Base-by-base conservation (phyloP, 2,113 vertebrate genomes). In the Elachura formosa region DNA sequence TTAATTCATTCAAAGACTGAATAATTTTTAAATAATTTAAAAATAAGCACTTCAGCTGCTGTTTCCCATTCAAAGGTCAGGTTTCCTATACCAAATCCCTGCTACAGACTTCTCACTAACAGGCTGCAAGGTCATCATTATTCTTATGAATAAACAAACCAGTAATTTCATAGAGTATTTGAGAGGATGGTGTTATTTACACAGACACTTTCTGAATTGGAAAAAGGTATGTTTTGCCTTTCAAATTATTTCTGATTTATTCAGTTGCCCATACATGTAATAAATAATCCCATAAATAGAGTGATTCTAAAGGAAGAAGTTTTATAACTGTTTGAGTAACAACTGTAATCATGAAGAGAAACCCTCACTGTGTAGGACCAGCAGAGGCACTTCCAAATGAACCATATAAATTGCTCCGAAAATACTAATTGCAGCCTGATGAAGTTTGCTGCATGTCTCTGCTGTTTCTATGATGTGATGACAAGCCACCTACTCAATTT, bases 31-130 rank as follows among this genome's bases (percentile, higher is more conserved):
- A n/a, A n/a, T n/a, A n/a, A n/a, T n/a, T n/a, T n/a, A 93, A 79
- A 67, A 95, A 83, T 59, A 77, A 83, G 41, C 1, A 6, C 73
- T 94, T 59, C 82, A 83, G 43, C 63, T 93, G 46, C 48, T 80
- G 66, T 93, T 91, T 91, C 46, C 79, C 10, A 36, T 73, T 77
- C 71, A 95, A 96, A 97, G 91, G 94, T 97, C 93, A 95, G 71
- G 63, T 63, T 91, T 93, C 71, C 95, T 95, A 94, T 93, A 93
- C 51, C 48, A 71, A 80, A 56, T 77, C 68, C 51, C 89, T 75
- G 58, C 69, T 91, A n/a, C 24, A 93, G 80, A 41, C 33, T 66
- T 75, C 74, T 91, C 55, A 19, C 71, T 91, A 93, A 90, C 78
- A 88, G 94, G 85, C 76, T 74, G 78, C 38, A 51, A 90, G 49